Evolutionary conservation across 2,797 vertebrate genomes (phyloP), one percentile per base, ranked within the genome.

Genomic region (Passerculus sandwichensis): DNA sequence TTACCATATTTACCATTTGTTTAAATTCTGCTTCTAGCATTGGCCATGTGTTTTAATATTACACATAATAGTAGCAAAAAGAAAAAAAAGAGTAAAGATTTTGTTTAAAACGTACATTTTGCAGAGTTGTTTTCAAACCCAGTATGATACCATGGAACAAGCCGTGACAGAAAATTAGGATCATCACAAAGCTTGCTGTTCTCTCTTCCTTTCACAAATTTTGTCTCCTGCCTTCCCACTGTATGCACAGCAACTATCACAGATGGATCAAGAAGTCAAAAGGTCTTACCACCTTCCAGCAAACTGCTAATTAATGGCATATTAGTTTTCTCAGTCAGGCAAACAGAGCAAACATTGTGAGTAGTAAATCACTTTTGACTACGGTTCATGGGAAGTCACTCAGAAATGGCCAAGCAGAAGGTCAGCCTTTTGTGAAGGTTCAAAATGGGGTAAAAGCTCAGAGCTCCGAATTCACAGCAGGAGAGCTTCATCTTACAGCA

Each of bases 81-180:
- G 3, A 5, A 4, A 14, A 27, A 34, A 61, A 13, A 16, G 0
- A 0, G 12, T 3, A 23, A 17, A 74, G 4, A 2, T 57, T 13
- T 80, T 65, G 5, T n/a, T 77, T 64, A 9, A 71, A 82, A 38
- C 13, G 3, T 40, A 30, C 3, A 16, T 77, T 71, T 85, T 84
- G 10, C 20, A 87, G 44, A 78, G 10, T 8, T 59, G 5, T 57
- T 64, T 66, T 50, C 51, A 60, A 89, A 47, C n/a, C 6, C 30
- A 78, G 10, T n/a, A 14, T 27, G 25, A 26, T 21, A 54, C 17
- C 0, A 1, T 17, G 30, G 20, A 73, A 59, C 16, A 87, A 91
- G 8, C n/a, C 17, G 0, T 1, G 15, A 70, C 5, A 47, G 64
- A 76, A 80, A 89, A 67, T 71, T 18, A 50, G 6, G 21, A 34